These are phyloP conservation scores for Ectropis crepuscularia DNA, from an alignment of 2,888 invertebrate genomes.

Conservation along the genomic window DNA sequence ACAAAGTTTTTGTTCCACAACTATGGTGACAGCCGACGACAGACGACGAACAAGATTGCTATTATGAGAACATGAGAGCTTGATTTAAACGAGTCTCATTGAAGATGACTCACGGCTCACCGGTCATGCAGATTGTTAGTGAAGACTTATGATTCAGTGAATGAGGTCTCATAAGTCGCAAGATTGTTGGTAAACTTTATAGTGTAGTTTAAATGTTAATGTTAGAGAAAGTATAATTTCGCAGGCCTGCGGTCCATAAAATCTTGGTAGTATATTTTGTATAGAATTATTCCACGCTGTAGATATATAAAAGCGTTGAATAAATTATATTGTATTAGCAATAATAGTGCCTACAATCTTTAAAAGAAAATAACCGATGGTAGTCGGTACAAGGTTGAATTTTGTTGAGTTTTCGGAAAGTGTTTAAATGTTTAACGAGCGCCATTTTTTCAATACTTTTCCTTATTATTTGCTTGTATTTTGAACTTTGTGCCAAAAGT, in stretches of 20 bases:
- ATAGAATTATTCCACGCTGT: conserved; percentile 79
- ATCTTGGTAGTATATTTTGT: conserved; percentile 82
- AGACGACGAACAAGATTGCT: not conserved
- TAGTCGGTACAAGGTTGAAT: conserved; percentile 65
- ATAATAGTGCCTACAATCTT: conserved; percentile 82
- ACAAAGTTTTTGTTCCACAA: not conserved
- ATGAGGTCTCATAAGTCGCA: conserved; percentile 32
- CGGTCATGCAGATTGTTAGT: conserved; percentile 9
- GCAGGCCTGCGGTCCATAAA: conserved; percentile 72
- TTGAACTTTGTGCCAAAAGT: conserved; percentile 73
- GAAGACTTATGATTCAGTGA: conserved; percentile 3
- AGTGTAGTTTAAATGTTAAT: conserved; percentile 76
- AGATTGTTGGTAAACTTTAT: conserved; percentile 55
- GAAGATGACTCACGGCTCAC: not conserved
- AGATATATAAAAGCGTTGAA: conserved; percentile 69
- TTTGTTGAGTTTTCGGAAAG: conserved; percentile 74
- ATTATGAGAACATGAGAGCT: not conserved
- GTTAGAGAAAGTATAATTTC: conserved; percentile 74
- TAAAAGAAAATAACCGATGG: conserved; percentile 70
- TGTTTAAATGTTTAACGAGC: conserved; percentile 75
- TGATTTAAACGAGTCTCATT: conserved; percentile 3
- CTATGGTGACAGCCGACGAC: not conserved
- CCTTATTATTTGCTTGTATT: conserved; percentile 56
- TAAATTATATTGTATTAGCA: conserved; percentile 79
- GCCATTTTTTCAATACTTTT: conserved; percentile 54